Evolutionary conservation across 1,140 invertebrate species (phyloP), one percentile per base, ranked within the genome.

Genomic region (Sitodiplosis mosellana): DNA sequence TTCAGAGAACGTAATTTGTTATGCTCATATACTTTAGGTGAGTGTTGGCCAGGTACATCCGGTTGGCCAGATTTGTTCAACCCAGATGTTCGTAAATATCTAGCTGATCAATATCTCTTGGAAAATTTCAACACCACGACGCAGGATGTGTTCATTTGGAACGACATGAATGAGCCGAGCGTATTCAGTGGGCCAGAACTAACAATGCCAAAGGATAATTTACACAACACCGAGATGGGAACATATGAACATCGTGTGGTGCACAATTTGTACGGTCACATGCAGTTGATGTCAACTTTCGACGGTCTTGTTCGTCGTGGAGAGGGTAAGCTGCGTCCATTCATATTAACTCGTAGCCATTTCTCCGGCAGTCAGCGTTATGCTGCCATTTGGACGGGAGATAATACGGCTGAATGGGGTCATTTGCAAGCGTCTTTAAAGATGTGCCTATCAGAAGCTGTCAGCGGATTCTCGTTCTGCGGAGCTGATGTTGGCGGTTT

Each of bases 121-220:
- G 77, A 83, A 41, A 83, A 82, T 58, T 96, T 90, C 61, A 71
- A 80, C 42, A 91, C 89, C 0, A 85, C 90, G 1, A 89, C 83
- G n/a, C 72, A 83, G 8, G 79, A 93, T 56, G 75, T 95, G 0
- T 85, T 87, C 62, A 82, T 92, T 38, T 99, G 96, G 96, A 99
- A 99, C 60, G 96, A 99, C 58, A 99, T 99, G 96, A 99, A 99
- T 59, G 96, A 99, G 63, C 93, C 94, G 0, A 91, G 87, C 11
- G 93, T 99, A 0, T 99, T 99, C 60, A 99, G 91, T 67, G 94
- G 94, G 0, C 95, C 95, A 0, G 96, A 99, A 70, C 75, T 95
- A 14, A 96, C 91, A 0, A 91, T 96, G 79, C 81, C 79, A 33
- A 81, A 89, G 63, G 80, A 91, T 64, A 71, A 78, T 51, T 53